These are phyloP conservation scores for Pseudorectes ferrugineus DNA, from an alignment of 2,113 vertebrate genomes.

Conservation along the genomic window DNA sequence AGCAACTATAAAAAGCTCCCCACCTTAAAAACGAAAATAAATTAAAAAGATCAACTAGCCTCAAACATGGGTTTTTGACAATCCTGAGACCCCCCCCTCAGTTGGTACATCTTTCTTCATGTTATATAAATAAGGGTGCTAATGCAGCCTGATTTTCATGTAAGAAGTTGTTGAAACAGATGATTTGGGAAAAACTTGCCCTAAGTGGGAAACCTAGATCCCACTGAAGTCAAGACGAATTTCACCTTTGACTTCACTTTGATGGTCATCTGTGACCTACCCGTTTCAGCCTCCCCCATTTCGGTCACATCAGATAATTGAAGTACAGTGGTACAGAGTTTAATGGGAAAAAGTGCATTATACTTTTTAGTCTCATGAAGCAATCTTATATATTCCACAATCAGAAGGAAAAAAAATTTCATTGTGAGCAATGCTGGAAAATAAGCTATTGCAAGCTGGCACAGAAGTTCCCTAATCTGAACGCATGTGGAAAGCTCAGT, in stretches of 20 bases:
- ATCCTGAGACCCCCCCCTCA: not conserved
- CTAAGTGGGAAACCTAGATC: not conserved
- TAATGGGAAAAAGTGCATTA: not conserved
- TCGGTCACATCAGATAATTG: not conserved
- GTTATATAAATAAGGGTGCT: not conserved
- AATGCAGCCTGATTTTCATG: not conserved
- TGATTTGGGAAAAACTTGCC: not conserved
- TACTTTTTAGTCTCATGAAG: not conserved
- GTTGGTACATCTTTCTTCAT: not conserved
- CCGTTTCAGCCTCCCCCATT: not conserved
- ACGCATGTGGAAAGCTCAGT: not conserved
- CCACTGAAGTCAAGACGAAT: not conserved
- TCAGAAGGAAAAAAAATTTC: not conserved
- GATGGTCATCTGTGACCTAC: not conserved
- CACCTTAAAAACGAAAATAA: not conserved
- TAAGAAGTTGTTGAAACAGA: not conserved
- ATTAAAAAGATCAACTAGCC: not conserved
- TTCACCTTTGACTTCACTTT: not conserved
- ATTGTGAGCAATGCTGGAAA: not conserved
- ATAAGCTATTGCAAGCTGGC: not conserved
- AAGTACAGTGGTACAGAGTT: not conserved
- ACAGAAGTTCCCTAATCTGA: not conserved
- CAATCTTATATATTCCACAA: not conserved
- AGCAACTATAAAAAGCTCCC: not conserved
- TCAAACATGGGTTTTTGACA: not conserved